Conservation (phyloP, 2,113 vertebrate species). For the Archilochus colubris region DNA sequence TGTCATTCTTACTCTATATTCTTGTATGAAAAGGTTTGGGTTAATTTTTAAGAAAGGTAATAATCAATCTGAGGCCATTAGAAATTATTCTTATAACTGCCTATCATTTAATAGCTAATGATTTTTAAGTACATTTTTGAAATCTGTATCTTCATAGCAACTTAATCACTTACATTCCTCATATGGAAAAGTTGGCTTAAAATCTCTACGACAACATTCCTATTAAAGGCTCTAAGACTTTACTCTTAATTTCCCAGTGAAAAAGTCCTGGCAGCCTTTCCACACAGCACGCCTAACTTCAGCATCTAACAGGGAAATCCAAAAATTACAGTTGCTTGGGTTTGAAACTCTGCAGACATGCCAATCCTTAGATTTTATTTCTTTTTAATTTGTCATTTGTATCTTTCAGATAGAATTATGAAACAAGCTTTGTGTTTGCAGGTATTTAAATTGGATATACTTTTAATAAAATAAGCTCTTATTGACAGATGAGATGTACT, state of each 20-base stretch:
- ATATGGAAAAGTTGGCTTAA: slow-evolving; percentile 12
- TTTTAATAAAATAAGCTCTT: neutral
- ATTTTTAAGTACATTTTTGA: slow-evolving; percentile 6
- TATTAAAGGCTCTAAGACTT: slow-evolving; percentile 10
- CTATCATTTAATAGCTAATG: neutral
- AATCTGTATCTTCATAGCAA: neutral
- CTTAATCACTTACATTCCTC: neutral
- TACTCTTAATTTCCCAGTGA: slow-evolving; percentile 22
- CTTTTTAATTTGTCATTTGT: neutral
- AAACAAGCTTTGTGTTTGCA: neutral
- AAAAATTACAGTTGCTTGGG: neutral
- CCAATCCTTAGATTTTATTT: neutral
- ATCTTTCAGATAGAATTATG: neutral
- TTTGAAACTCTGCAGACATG: neutral
- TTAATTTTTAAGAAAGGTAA: neutral
- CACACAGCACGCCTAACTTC: neutral
- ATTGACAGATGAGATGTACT: neutral
- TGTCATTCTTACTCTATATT: neutral
- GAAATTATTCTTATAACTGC: neutral
- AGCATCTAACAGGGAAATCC: neutral
- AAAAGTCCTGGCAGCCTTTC: slow-evolving; percentile 37
- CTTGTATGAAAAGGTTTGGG: neutral
- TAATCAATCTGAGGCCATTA: neutral
- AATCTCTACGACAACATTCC: neutral
- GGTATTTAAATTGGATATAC: rapidly evolving